Evolutionary conservation across 1,140 invertebrate species (phyloP).

Genomic region (Leptinotarsa defecta): DNA sequence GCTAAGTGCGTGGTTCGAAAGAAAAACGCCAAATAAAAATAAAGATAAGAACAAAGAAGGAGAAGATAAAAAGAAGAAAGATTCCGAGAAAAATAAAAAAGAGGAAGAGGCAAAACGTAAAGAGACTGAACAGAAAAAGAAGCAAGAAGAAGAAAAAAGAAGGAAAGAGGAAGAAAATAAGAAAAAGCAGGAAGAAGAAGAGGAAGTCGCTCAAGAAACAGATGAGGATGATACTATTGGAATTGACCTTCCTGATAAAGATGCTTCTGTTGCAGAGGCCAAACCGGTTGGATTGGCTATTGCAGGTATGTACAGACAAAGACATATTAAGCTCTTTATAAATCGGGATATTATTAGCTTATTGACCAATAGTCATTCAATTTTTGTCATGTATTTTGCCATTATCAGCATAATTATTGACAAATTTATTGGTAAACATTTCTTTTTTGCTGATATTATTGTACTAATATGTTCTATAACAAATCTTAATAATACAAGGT

Average conservation of each 20-base stretch:
- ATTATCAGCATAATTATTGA: too few relatives aligned
- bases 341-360: background rate
- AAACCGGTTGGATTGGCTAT: slow-evolving; percentile 68
- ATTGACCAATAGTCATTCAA: too few relatives aligned
- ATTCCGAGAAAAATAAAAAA: slow-evolving; percentile 48
- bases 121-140: slow-evolving; percentile 52
- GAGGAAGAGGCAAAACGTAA: slow-evolving; percentile 56
- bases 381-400: too few relatives aligned
- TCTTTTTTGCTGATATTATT: too few relatives aligned
- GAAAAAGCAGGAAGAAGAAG: slow-evolving; percentile 52
- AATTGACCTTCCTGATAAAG: slow-evolving; percentile 60
- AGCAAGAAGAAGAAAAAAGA: slow-evolving; percentile 44
- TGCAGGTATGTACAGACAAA: slow-evolving; percentile 50
- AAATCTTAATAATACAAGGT: too few relatives aligned
- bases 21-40: slow-evolving; percentile 39
- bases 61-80: slow-evolving; percentile 53
- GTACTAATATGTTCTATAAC: too few relatives aligned
- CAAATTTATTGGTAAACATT: too few relatives aligned
- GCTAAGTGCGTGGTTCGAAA: slow-evolving; percentile 50
- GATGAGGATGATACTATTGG: slow-evolving; percentile 57
- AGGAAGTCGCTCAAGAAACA: slow-evolving; percentile 60
- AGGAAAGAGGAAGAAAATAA: slow-evolving; percentile 53
- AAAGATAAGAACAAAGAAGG: slow-evolving; percentile 53
- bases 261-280: slow-evolving; percentile 69
- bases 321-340: background rate